Percentiles rank a stretch among this genome's conserved stretches.
phyloP scores from a whole-genome alignment of 2,888 invertebrate species.

The Altica lythri region DNA sequence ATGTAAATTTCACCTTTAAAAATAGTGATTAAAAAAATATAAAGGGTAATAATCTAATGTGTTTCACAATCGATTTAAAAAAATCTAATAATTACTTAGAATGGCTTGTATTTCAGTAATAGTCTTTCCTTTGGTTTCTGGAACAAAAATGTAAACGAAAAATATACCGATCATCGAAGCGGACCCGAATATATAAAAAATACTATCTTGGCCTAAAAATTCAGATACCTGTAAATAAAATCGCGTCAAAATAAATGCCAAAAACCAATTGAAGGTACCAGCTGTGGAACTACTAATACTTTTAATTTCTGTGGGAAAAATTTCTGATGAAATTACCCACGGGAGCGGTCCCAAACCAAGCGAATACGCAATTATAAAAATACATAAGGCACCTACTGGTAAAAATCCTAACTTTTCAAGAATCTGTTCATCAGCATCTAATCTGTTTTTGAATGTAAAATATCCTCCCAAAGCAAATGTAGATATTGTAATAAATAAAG shows the following conservation, averaged over 20 bases:
- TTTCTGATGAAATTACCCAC: constrained; percentile 83
- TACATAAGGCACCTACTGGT: constrained; percentile 72
- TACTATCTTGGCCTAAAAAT: constrained; percentile 64
- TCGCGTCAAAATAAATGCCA: constrained; percentile 80
- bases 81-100: constrained; percentile 17
- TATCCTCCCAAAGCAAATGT: constrained; percentile 73
- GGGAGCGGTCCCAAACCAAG: constrained; percentile 85
- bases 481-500: constrained; percentile 71
- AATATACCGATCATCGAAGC: constrained; percentile 68
- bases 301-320: constrained; percentile 80
- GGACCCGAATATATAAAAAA: constrained; percentile 76
- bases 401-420: constrained; percentile 70
- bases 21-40: no score
- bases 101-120: constrained; percentile 48
- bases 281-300: constrained; percentile 77
- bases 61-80: background rate
- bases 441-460: constrained; percentile 62
- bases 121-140: constrained; percentile 53
- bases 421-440: constrained; percentile 52
- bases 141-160: constrained; percentile 59
- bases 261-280: constrained; percentile 80
- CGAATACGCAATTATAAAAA: constrained; percentile 81
- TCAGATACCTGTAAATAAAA: constrained; percentile 66
- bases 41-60: no score
- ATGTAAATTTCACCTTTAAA: no score